Percentiles rank a stretch among this genome's conserved stretches.
Conservation (phyloP, 2,888 invertebrate species). For the Blastobasis adustella region DNA sequence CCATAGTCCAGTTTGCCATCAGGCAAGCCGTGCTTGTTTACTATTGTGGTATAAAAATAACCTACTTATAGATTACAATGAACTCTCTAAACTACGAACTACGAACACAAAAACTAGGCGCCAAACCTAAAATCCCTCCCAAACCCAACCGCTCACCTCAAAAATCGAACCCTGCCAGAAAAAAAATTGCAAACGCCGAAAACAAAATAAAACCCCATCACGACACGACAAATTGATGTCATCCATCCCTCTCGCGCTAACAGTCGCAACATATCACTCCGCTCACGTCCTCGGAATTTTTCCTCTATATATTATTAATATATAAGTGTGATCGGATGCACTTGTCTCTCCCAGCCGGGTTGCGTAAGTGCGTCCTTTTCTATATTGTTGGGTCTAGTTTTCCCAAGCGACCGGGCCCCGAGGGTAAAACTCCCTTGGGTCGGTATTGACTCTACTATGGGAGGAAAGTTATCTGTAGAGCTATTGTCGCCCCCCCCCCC, state of each 20-base stretch:
- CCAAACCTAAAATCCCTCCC: no score
- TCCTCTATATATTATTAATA: constrained; percentile 75
- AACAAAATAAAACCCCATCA: constrained; percentile 74
- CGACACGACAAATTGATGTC: constrained; percentile 74
- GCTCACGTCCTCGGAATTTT: constrained; percentile 72
- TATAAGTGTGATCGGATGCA: constrained; percentile 63
- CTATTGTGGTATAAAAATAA: no score
- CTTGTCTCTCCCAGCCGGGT: constrained; percentile 39
- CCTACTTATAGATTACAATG: no score
- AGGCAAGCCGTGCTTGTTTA: no score
- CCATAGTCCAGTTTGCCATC: no score
- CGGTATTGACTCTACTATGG: constrained; percentile 74
- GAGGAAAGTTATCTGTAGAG: constrained; percentile 74
- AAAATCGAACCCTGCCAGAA: constrained; percentile 5
- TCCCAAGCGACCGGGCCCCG: constrained; percentile 72
- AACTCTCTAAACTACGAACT: no score
- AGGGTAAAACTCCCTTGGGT: constrained; percentile 74
- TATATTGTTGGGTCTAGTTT: constrained; percentile 75
- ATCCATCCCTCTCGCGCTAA: constrained; percentile 72
- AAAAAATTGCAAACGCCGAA: constrained; percentile 54
- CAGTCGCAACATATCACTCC: constrained; percentile 72
- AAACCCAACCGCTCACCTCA: no score
- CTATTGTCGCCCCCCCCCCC: constrained; percentile 65
- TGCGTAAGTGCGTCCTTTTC: constrained; percentile 60
- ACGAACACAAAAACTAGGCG: no score